phyloP scores from a whole-genome alignment of 2,797 vertebrate genomes.

The Schizopygopsis pylzovi region DNA sequence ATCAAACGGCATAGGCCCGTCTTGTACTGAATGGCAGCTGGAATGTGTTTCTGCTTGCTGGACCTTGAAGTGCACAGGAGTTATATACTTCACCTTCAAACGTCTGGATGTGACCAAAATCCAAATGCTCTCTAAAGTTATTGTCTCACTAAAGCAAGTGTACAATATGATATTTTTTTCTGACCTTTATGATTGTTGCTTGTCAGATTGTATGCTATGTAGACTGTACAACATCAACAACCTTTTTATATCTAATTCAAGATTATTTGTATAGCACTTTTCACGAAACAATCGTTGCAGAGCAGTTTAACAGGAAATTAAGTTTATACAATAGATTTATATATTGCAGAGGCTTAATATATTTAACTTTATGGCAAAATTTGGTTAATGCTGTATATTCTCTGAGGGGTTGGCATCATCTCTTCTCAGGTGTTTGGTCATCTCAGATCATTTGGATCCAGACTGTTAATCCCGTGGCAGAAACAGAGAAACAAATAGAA shows the following conservation, averaged over 20 bases:
- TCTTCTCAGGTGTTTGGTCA: too few relatives aligned
- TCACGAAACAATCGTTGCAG: too few relatives aligned
- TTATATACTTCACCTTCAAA: constrained; percentile 38
- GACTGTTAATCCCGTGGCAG: too few relatives aligned
- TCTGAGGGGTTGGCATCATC: too few relatives aligned
- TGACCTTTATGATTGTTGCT: constrained; percentile 12
- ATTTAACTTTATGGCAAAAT: too few relatives aligned
- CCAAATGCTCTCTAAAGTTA: constrained; percentile 3
- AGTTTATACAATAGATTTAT: too few relatives aligned
- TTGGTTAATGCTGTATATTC: too few relatives aligned
- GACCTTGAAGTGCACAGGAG: constrained; percentile 48
- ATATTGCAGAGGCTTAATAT: too few relatives aligned
- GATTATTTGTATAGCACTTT: too few relatives aligned
- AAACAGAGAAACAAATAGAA: too few relatives aligned
- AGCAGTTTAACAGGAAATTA: too few relatives aligned
- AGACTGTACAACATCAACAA: background rate
- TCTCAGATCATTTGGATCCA: too few relatives aligned
- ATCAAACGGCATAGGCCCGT: constrained; percentile 41
- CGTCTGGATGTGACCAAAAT: constrained; percentile 32
- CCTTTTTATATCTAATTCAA: background rate
- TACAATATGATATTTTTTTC: background rate
- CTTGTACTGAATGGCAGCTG: constrained; percentile 42
- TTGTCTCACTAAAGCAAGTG: constrained; percentile 14
- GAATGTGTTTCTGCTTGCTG: constrained; percentile 39
- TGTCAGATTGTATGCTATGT: constrained; percentile 5